Evolutionary conservation across 2,888 invertebrate species (phyloP), one percentile per base, ranked within the genome.

Genomic region (Palloptera scutellata): DNA sequence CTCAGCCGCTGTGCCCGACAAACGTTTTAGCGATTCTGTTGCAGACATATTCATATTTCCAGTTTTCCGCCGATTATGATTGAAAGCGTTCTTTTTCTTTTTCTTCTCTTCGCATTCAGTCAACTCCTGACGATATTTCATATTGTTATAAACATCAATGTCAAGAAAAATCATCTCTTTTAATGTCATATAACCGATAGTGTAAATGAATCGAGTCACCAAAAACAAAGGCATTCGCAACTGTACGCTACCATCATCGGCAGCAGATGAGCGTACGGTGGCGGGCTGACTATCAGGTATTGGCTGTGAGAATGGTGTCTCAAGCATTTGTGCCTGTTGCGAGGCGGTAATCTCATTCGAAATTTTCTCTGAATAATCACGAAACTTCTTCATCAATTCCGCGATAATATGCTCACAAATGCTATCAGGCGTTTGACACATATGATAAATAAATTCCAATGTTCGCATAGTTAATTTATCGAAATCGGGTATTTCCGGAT

Each of bases 111-210:
- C 80, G 45, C 75, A 73, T 1, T 83, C 79, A 69, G 81, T 85
- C 8, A 88, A 76, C 43, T 85, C 85, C 69, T 89, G 88, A 9
- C 92, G 86, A 67, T 90, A 87, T 79, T 92, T 92, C 76, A 96
- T 86, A 83, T 96, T 96, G 70, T 92, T 92, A 76, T 95, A 94
- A 5, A 96, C 90, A 73, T 88, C 89, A 41, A 91, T 91, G 78
- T 97, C 96, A 66, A 97, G 87, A 81, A 92, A 92, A 61, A 93
- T 90, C 81, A 95, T 89, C 79, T 95, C 91, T 73, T 91, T 90
- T 66, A 93, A 84, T 0, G 94, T 93, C 70, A 94, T 86, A 70
- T 93, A 92, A 5, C 96, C 96, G 66, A 93, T 84, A 19, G 92
- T 79, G 71, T 87, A 88, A 19, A 89, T 81, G 72, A 89, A 88